A percentile compares a stretch with the other conserved stretches of the same genome.
Evolutionary conservation across 2,797 vertebrate species (phyloP).

Genomic region (Trichosurus vulpecula): DNA sequence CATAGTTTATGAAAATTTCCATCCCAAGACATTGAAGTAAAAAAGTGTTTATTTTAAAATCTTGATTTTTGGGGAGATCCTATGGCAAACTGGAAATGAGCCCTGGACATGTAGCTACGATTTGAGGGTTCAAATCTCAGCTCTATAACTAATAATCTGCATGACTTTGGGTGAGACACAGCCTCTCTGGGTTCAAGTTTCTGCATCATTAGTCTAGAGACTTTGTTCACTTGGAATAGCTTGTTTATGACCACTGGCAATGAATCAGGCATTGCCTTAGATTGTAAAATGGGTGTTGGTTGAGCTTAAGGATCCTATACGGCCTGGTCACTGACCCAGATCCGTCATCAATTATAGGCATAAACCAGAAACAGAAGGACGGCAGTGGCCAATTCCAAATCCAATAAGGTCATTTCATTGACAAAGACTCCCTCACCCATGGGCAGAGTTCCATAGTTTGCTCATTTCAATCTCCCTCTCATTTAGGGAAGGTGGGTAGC

Average conservation of each 20-base stretch:
- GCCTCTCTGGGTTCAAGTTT: neutral
- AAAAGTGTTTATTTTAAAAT: neutral
- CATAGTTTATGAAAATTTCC: neutral
- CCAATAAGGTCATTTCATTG: neutral
- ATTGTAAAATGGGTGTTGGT: neutral
- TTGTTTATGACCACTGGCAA: neutral
- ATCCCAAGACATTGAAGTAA: neutral
- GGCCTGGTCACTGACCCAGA: neutral
- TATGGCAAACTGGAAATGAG: neutral
- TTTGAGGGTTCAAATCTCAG: neutral
- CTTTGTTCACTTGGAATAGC: neutral
- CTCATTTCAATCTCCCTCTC: neutral
- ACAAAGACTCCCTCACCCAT: neutral
- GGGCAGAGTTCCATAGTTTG: neutral
- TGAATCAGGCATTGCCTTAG: neutral
- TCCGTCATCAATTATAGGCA: neutral
- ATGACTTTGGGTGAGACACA: neutral
- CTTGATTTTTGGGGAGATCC: neutral
- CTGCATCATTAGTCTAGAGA: neutral
- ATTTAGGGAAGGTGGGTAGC: neutral
- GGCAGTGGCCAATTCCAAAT: neutral
- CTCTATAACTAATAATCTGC: neutral
- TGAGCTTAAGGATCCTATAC: neutral
- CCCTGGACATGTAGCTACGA: neutral
- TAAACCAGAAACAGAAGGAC: conserved; percentile 10